Percentiles rank a stretch among this genome's conserved stretches.
Conservation (phyloP, 1,140 invertebrate genomes). For the Ceratina calcarata region DNA sequence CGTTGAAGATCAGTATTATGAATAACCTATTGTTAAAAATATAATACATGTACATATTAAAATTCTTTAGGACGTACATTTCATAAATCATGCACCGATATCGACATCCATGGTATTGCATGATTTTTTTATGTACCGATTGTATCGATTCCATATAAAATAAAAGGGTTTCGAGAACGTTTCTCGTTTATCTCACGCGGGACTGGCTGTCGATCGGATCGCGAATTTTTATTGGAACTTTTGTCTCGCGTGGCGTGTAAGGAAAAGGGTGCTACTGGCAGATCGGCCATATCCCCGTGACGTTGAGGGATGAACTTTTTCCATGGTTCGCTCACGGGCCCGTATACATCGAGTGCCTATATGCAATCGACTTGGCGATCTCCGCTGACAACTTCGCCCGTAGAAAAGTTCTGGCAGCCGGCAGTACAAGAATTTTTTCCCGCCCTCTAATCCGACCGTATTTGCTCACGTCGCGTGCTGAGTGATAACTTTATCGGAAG, state of each 20-base stretch:
- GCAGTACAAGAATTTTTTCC: neutral
- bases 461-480: neutral
- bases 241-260: neutral
- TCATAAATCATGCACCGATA: too few relatives aligned
- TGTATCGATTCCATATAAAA: too few relatives aligned
- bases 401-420: conserved; percentile 14
- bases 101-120: too few relatives aligned
- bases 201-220: neutral
- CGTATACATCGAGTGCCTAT: conserved; percentile 39
- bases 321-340: conserved; percentile 1
- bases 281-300: conserved; percentile 39
- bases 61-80: too few relatives aligned
- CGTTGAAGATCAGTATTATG: too few relatives aligned
- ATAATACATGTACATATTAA: too few relatives aligned
- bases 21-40: too few relatives aligned
- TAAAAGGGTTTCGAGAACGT: too few relatives aligned
- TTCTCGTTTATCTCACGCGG: neutral
- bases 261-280: conserved; percentile 2
- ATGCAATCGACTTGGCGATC: conserved; percentile 58
- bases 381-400: neutral
- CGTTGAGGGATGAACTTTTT: conserved; percentile 57
- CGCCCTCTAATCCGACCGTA: neutral
- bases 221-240: conserved; percentile 14
- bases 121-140: too few relatives aligned
- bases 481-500: neutral